Conservation (phyloP, 2,797 vertebrate genomes). For the Sarcophilus harrisii region DNA sequence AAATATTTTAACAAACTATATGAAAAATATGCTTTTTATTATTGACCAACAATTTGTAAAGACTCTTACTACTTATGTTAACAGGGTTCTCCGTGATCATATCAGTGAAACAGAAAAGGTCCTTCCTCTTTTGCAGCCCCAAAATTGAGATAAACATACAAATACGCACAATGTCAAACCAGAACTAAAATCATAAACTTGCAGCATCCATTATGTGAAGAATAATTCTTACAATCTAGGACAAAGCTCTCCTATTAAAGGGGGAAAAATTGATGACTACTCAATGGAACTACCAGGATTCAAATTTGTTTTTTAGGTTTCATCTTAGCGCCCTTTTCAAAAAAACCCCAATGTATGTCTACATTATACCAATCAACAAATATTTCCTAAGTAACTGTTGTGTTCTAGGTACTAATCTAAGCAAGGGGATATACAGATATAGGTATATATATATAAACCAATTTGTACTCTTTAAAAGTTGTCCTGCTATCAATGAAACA, state of each 20-base stretch:
- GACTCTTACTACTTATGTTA: constrained; percentile 26
- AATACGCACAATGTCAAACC: not conserved
- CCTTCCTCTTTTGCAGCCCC: not conserved
- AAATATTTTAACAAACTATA: constrained; percentile 24
- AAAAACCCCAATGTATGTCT: not conserved
- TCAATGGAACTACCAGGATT: not conserved
- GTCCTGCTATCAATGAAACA: not conserved
- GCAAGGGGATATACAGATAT: not conserved
- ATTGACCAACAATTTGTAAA: constrained; percentile 15
- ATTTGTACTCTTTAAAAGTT: not conserved
- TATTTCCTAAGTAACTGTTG: not conserved
- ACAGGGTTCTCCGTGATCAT: constrained; percentile 29
- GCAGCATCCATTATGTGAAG: not conserved
- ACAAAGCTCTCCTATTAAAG: not conserved
- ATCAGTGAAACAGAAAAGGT: not conserved
- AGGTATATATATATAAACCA: not conserved
- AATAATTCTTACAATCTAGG: not conserved
- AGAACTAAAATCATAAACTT: not conserved
- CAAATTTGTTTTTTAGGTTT: not conserved
- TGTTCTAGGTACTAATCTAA: not conserved
- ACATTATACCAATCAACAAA: not conserved
- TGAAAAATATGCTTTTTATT: constrained; percentile 22
- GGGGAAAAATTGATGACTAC: not conserved
- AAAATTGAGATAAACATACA: not conserved
- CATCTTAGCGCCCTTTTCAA: not conserved